Evolutionary conservation across 2,113 vertebrate species (phyloP), one percentile per base, ranked within the genome.

Genomic region (Trogon melanurus): DNA sequence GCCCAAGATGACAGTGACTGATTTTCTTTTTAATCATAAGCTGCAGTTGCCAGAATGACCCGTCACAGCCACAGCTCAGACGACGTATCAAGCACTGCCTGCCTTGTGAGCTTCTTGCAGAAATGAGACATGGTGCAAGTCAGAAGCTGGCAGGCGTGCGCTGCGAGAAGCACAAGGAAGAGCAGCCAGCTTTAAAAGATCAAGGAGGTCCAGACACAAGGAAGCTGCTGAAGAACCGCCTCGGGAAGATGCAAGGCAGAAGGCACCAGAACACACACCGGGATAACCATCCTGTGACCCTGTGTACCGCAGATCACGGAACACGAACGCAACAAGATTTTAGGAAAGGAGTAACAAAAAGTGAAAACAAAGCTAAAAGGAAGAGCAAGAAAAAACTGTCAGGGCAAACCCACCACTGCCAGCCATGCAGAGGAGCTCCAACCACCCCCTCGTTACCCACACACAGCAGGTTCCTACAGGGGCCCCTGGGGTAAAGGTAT

Each of bases 1-100:
- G 79, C 66, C 91, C 91, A 74, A 84, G 82, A 93, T 70, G 85
- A 96, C 94, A 97, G 92, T 90, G 82, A 94, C 72, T 86, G 91
- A 94, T 91, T 51, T 76, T 92, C 83, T 84, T 72, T 87, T 47
- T 96, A 87, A 96, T 88, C 83, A 44, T 36, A 86, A 92, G 79
- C 94, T 94, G 94, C 85, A 92, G 83, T 21, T 93, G 92, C 60
- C 96, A 86, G 82, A 91, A 47, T 19, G 81, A 93, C 70, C 88
- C 78, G 32, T 91, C 94, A 86, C 22, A 78, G 75, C 47, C 81
- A 54, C 30, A 5, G 83, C 74, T 90, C 51, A 45, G 87, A 0
- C 44, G 47, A 45, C 13, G 1, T 32, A 90, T 85, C 58, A 53
- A 36, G 69, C 60, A 6, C 58, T 41, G 81, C 91, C 13, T 71